Conservation (phyloP, 2,113 vertebrate species). For the Camelus bactrianus region DNA sequence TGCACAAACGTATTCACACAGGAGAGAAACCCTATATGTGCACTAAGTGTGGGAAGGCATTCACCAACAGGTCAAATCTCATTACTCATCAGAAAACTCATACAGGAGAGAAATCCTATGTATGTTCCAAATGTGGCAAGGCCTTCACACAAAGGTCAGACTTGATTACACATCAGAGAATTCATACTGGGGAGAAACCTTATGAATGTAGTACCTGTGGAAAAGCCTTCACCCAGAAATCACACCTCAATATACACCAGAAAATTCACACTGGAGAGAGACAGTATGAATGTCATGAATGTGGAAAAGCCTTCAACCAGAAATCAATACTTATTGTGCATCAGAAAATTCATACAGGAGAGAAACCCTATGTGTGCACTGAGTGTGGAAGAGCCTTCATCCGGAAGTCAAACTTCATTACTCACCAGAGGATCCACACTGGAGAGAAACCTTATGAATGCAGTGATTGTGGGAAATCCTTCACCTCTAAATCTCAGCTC, state of each 20-base stretch:
- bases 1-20: constrained; percentile 80
- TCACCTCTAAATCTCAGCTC: constrained; percentile 77
- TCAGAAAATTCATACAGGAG: constrained; percentile 80
- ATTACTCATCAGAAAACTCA: constrained; percentile 79
- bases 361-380: constrained; percentile 77
- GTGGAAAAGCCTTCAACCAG: constrained; percentile 82
- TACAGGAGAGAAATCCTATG: constrained; percentile 74
- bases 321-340: constrained; percentile 80
- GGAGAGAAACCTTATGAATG: constrained; percentile 81
- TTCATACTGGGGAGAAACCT: constrained; percentile 82
- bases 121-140: constrained; percentile 77
- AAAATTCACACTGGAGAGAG: constrained; percentile 82
- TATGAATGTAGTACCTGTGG: constrained; percentile 74
- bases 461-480: constrained; percentile 75
- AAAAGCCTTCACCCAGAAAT: constrained; percentile 80
- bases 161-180: constrained; percentile 80
- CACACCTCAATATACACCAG: constrained; percentile 78
- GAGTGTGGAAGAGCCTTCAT: constrained; percentile 82
- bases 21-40: constrained; percentile 78
- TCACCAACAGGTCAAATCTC: constrained; percentile 77
- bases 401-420: constrained; percentile 74
- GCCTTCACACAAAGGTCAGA: constrained; percentile 77
- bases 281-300: constrained; percentile 77
- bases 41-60: constrained; percentile 75
- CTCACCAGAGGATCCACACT: constrained; percentile 65